Percentiles rank a stretch among this genome's conserved stretches.
Conservation (phyloP, 2,113 vertebrate species). For the Ginglymostoma cirratum region DNA sequence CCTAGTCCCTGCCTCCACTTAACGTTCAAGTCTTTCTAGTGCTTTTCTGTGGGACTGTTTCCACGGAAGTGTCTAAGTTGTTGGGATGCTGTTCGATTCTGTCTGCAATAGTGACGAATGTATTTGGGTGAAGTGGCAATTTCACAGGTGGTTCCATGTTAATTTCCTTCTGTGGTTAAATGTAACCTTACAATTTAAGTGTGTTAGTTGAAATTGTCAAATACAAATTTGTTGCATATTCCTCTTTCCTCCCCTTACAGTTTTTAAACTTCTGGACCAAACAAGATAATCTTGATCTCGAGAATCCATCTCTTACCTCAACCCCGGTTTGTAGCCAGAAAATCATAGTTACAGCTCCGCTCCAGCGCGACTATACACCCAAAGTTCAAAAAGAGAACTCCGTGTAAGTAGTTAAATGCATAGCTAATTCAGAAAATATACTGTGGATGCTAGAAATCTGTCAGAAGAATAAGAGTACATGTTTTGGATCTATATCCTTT, state of each 20-base stretch:
- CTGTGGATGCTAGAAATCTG: neutral
- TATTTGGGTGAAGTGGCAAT: neutral
- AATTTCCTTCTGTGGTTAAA: neutral
- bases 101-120: neutral
- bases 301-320: constrained; percentile 89
- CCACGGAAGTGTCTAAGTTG: neutral
- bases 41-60: neutral
- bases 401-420: constrained; percentile 55
- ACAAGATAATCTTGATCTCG: constrained; percentile 82
- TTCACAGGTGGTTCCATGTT: neutral
- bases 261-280: constrained; percentile 96
- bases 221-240: neutral
- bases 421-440: neutral
- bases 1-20: neutral
- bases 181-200: neutral
- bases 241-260: constrained; percentile 53
- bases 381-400: constrained; percentile 80
- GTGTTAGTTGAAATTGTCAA: neutral
- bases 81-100: neutral
- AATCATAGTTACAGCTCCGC: constrained; percentile 80
- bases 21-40: neutral
- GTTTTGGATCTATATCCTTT: neutral
- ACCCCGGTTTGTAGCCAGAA: constrained; percentile 96
- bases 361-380: constrained; percentile 92
- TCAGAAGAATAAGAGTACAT: neutral